Percentiles rank a stretch among this genome's conserved stretches.
phyloP scores from a whole-genome alignment of 2,797 vertebrate genomes.

The Protonibea diacanthus region DNA sequence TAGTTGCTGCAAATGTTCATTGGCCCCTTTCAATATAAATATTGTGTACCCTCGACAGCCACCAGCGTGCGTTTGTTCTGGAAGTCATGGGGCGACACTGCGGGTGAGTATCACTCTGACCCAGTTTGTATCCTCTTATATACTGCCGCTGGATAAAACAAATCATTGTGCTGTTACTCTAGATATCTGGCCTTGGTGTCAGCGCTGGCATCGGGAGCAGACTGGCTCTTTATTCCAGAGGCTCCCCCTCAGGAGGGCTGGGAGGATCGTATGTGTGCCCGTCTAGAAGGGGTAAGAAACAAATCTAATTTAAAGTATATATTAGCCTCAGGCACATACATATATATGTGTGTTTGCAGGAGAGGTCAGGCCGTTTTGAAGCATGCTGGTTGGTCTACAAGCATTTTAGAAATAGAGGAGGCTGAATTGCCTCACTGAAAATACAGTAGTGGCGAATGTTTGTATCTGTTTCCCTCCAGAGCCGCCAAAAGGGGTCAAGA shows the following conservation, averaged over 20 bases:
- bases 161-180: background rate
- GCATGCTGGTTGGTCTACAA: background rate
- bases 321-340: background rate
- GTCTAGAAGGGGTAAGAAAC: conserved; percentile 89
- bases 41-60: conserved; percentile 81
- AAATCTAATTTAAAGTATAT: background rate
- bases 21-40: background rate
- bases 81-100: conserved; percentile 98
- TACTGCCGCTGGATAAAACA: background rate
- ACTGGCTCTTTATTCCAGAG: conserved; percentile 98
- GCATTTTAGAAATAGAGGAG: background rate
- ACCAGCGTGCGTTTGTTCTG: conserved; percentile 95
- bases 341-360: background rate
- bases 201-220: conserved; percentile 93
- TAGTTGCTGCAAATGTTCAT: background rate
- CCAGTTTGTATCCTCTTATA: background rate
- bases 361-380: background rate
- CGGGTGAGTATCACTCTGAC: conserved; percentile 86
- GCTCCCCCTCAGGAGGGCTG: conserved; percentile 92
- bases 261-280: conserved; percentile 93
- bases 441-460: background rate
- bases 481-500: conserved; percentile 91
- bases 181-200: conserved; percentile 97
- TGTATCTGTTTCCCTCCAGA: conserved; percentile 81
- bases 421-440: background rate